Percentiles rank a stretch among this genome's conserved stretches.
phyloP scores from a whole-genome alignment of 30 jellyfish, hydroid and myxozoan species.

The Pseudorhiza aurosa region DNA sequence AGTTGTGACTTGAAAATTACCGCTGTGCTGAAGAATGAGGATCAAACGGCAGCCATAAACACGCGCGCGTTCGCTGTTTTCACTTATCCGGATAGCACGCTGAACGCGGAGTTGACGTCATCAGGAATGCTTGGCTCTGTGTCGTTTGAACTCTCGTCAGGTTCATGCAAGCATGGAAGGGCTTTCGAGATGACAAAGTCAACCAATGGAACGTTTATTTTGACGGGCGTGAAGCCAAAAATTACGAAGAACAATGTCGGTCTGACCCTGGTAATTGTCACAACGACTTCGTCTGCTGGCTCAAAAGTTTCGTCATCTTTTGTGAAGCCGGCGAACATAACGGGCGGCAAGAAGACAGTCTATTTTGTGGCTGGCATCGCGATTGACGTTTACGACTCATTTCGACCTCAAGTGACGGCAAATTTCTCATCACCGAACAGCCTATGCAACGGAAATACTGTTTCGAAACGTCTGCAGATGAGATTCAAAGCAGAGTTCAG shows the following conservation, averaged over 20 bases:
- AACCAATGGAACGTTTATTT: slow-evolving; percentile 14
- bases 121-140: slow-evolving; percentile 41
- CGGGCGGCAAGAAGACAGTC: slow-evolving; percentile 55
- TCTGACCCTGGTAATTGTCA: slow-evolving; percentile 32
- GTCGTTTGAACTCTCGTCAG: slow-evolving; percentile 26
- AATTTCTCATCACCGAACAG: slow-evolving; percentile 44
- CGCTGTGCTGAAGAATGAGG: slow-evolving; percentile 29
- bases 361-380: slow-evolving; percentile 27
- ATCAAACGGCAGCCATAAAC: slow-evolving; percentile 43
- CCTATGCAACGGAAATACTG: slow-evolving; percentile 66
- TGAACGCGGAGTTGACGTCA: slow-evolving; percentile 29
- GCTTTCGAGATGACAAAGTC: slow-evolving; percentile 28
- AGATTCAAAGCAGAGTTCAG: slow-evolving; percentile 54
- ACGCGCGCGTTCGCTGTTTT: slow-evolving; percentile 42
- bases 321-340: slow-evolving; percentile 25
- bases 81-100: slow-evolving; percentile 10
- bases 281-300: slow-evolving; percentile 14
- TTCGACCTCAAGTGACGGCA: slow-evolving; percentile 56
- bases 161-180: slow-evolving; percentile 40
- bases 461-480: slow-evolving; percentile 31
- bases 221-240: slow-evolving; percentile 45
- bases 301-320: slow-evolving; percentile 48
- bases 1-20: slow-evolving; percentile 47
- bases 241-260: slow-evolving; percentile 40
- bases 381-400: slow-evolving; percentile 35